Evolutionary conservation across 2,888 invertebrate genomes (phyloP).

Genomic region (Agrypnus murinus): DNA sequence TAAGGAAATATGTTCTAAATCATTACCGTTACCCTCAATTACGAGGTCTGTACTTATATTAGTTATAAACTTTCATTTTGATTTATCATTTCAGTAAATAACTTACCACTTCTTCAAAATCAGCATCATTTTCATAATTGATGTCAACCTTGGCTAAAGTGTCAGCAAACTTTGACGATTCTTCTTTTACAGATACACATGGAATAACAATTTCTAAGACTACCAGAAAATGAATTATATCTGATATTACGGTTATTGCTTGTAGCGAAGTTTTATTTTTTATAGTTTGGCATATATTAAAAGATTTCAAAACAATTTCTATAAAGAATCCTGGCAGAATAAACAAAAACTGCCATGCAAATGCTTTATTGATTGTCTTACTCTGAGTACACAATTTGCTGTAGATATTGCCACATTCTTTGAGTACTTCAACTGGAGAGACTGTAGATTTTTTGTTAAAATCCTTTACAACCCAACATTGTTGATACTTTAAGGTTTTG

Average conservation of each 20-base stretch:
- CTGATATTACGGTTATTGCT: not conserved
- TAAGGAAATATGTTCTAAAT: too few relatives aligned
- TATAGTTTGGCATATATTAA: constrained; percentile 25
- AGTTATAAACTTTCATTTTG: too few relatives aligned
- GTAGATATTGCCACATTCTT: constrained; percentile 14
- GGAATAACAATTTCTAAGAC: constrained; percentile 31
- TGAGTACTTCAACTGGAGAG: not conserved
- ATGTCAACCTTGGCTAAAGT: constrained; percentile 17
- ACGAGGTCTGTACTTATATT: too few relatives aligned
- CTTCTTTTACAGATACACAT: constrained; percentile 24
- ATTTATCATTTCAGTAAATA: too few relatives aligned
- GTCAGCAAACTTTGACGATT: constrained; percentile 17
- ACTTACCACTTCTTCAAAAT: constrained; percentile 35
- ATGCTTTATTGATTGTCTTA: constrained; percentile 19
- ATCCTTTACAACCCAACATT: constrained; percentile 28
- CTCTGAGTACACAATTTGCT: constrained; percentile 1
- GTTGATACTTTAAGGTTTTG: constrained; percentile 10
- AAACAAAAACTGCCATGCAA: constrained; percentile 31
- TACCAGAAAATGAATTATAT: constrained; percentile 25
- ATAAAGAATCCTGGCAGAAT: constrained; percentile 33
- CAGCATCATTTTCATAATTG: constrained; percentile 8
- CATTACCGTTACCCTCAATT: too few relatives aligned
- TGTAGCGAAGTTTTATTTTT: constrained; percentile 20
- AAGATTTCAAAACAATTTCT: constrained; percentile 29
- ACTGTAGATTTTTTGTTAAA: not conserved